Base-by-base conservation (phyloP, 2,113 vertebrate genomes). In the Psilopogon haemacephalus region DNA sequence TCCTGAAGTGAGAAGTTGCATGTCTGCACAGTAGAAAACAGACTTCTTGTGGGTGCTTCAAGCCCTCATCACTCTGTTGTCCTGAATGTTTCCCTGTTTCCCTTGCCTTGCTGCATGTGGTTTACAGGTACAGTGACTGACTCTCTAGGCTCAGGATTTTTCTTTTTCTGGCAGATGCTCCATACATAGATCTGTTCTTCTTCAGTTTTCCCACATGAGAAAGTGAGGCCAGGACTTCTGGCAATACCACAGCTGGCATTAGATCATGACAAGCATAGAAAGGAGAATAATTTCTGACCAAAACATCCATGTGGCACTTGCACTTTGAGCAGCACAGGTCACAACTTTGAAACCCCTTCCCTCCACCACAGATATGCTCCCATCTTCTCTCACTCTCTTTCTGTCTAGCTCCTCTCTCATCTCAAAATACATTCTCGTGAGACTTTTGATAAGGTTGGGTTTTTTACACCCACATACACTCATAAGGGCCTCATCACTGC, bases 171-270 rank as follows among this genome's bases (percentile, higher is more conserved):
- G 28, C 17, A 77, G 46, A 17, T 23, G 19, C 32, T 68, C 32
- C 26, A 5, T 15, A 63, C 0, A 0, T 64, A 1, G 1, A 15
- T 62, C 16, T 37, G 16, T 46, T 68, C 32, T 21, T 75, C 10
- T 74, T 52, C 42, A 26, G 27, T 35, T 84, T 15, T 54, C 11
- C 6, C 4, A 5, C 20, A 12, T 8, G 30, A 89, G 46, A 46
- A 35, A n/a, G 48, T 35, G 12, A 74, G 8, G 46, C 12, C 35
- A 50, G n/a, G 44, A 42, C 14, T 78, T 64, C 58, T 6, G 14
- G 35, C 23, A 78, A 14, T 48, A 55, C 30, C 18, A 28, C 30
- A 37, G 23, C 18, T 72, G 54, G 20, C 0, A 0, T 46, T 52
- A 58, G 4, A 72, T 11, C 4, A 5, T 6, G 18, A 55, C 13